A percentile compares a stretch with the other conserved stretches of the same genome.
These are phyloP conservation scores for Tachystola acroxantha DNA, from an alignment of 2,888 invertebrate species.

Conservation along the genomic window DNA sequence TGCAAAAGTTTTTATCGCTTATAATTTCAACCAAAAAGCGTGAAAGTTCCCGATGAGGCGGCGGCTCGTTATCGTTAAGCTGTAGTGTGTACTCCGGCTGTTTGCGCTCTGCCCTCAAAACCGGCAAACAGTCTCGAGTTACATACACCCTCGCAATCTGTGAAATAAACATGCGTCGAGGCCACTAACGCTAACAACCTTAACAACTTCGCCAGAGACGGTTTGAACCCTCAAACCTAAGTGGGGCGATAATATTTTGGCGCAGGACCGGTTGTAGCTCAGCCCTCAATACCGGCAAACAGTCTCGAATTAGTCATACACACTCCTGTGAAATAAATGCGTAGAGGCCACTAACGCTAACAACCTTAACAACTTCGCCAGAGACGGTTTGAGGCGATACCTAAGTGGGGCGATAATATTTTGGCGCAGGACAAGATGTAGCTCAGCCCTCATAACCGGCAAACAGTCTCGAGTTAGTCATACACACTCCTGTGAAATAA, in stretches of 20 bases:
- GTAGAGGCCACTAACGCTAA: conserved; percentile 56
- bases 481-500: conserved; percentile 66
- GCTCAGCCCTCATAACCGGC: conserved; percentile 54
- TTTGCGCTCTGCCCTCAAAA: conserved; percentile 56
- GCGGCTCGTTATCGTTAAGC: conserved; percentile 49
- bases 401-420: no score
- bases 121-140: conserved; percentile 62
- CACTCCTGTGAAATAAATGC: conserved; percentile 66
- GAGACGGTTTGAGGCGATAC: no score
- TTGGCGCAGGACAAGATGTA: no score
- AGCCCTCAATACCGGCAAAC: conserved; percentile 61
- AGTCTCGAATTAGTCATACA: conserved; percentile 63
- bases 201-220: conserved; percentile 36
- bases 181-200: conserved; percentile 59
- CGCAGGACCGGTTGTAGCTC: conserved; percentile 47
- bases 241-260: no score
- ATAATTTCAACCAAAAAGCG: conserved; percentile 33
- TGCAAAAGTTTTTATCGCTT: conserved; percentile 43
- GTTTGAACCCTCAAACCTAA: no score
- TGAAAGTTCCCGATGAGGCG: conserved; percentile 47
- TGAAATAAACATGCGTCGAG: conserved; percentile 64
- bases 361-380: conserved; percentile 51
- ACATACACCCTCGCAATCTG: conserved; percentile 67
- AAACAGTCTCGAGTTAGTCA: conserved; percentile 64
- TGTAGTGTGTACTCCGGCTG: conserved; percentile 45